Base-by-base conservation (phyloP, 2,888 invertebrate genomes). In the Mythimna lalbum region DNA sequence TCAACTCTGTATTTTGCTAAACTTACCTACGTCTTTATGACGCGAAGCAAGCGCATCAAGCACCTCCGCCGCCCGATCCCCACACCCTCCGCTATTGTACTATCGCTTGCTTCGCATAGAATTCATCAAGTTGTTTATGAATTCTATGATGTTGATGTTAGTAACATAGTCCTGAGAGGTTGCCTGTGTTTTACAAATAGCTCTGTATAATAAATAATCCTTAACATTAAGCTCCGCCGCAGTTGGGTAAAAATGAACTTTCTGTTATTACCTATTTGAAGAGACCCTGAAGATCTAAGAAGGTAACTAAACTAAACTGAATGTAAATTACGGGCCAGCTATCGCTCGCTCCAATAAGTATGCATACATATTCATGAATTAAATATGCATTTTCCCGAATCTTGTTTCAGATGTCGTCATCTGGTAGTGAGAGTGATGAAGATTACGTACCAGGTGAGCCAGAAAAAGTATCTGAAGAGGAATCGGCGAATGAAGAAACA, bases 371-470 rank as follows among this genome's bases (percentile, higher is more conserved):
- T 2, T 21, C 12, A 21, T 39, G 12, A 53, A n/a, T 55, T 33
- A 31, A 19, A n/a, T 36, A 63, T 33, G 39, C 31, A 21, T 63
- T 4, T 36, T 31, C 19, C 10, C 27, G 43, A 62, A 33, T 31
- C 7, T 47, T 68, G 60, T 91, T 90, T 66, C 88, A 95, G 95
- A 96, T 96, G 96, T 96, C 95, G 7, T 97, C 97, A 19, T 97
- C 97, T 19, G 97, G 97, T 68, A 97, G 97, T 81, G 98, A 98
- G 80, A 98, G 98, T 90, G 98, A 98, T 90, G 98, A 98, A 81
- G 98, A 98, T 88, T 98, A 97, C 89, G 96, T 97, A 75, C 98
- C 98, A 39, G 97, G 97, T 79, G 96, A 95, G 77, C 96, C 96
- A 63, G 97, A 97, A 87, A 93, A 96, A 76, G 93, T 97, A 10